Percentiles rank a stretch among this genome's conserved stretches.
These are phyloP conservation scores for Drosophila lacicola DNA, from an alignment of 2,888 invertebrate genomes.

Conservation along the genomic window DNA sequence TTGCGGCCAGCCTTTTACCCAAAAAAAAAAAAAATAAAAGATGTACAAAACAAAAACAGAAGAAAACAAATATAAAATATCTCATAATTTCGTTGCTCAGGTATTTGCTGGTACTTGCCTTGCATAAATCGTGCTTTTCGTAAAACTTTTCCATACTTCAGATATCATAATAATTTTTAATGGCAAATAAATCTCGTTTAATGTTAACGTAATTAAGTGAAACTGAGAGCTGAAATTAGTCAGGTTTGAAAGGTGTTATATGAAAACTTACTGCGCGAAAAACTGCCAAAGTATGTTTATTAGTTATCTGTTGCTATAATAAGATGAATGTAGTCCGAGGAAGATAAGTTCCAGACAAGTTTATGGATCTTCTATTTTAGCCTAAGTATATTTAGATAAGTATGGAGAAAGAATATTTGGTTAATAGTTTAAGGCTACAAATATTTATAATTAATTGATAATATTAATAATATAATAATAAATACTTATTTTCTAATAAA, in stretches of 20 bases:
- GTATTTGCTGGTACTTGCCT: slow-evolving; percentile 43
- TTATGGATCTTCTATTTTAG: no score
- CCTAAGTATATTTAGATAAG: no score
- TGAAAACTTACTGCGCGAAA: not conserved
- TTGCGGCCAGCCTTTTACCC: slow-evolving; percentile 20
- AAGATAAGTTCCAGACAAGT: no score
- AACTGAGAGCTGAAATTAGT: slow-evolving; percentile 15
- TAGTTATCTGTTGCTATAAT: not conserved
- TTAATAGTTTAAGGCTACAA: no score
- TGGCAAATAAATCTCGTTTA: slow-evolving; percentile 71
- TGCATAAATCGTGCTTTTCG: slow-evolving; percentile 70
- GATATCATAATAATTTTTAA: slow-evolving; percentile 58
- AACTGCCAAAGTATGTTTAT: not conserved
- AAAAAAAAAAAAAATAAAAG: slow-evolving; percentile 15
- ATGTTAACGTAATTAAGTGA: slow-evolving; percentile 68
- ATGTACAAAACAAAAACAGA: slow-evolving; percentile 5
- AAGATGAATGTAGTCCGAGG: not conserved
- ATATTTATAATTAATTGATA: no score
- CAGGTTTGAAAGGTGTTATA: not conserved
- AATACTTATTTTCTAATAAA: no score
- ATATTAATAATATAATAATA: no score
- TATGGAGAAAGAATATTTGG: no score
- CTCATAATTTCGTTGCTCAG: slow-evolving; percentile 43
- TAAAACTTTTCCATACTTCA: slow-evolving; percentile 62
- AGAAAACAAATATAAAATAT: slow-evolving; percentile 13